Percentiles rank a stretch among this genome's conserved stretches.
Evolutionary conservation across 2,113 vertebrate genomes (phyloP).

Genomic region (Ammodytes marinus): DNA sequence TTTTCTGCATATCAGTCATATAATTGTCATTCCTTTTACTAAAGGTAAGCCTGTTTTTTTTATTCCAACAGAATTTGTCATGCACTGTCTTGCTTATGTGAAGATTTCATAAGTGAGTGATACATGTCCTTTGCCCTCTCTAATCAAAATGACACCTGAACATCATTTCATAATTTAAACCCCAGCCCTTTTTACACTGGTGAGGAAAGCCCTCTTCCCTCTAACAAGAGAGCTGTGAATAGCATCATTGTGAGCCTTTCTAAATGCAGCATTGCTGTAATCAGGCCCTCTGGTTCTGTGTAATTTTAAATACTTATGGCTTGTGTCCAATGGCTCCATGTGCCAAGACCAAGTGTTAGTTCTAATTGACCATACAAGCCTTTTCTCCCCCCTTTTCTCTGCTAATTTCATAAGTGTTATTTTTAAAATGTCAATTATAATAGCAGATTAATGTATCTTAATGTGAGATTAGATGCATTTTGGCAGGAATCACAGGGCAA

Average conservation of each 20-base stretch:
- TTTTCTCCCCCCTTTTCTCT: slow-evolving; percentile 77
- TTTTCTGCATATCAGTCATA: background rate
- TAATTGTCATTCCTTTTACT: too few species aligned
- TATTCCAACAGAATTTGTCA: background rate
- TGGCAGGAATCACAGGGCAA: slow-evolving; percentile 69
- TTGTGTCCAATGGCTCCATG: slow-evolving; percentile 76
- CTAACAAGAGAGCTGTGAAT: slow-evolving; percentile 64
- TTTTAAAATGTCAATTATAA: slow-evolving; percentile 81
- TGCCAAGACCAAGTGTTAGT: slow-evolving; percentile 80
- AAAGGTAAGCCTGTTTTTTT: too few species aligned
- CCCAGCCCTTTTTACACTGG: slow-evolving; percentile 20
- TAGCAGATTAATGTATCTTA: slow-evolving; percentile 78
- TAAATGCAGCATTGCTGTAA: slow-evolving; percentile 78
- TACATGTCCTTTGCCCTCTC: background rate
- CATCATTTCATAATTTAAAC: slow-evolving; percentile 55
- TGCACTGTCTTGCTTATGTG: background rate
- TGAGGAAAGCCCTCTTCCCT: slow-evolving; percentile 48
- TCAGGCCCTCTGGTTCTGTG: slow-evolving; percentile 79
- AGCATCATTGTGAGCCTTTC: slow-evolving; percentile 72
- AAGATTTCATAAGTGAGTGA: slow-evolving; percentile 10
- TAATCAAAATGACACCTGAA: slow-evolving; percentile 62
- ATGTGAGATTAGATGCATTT: slow-evolving; percentile 78
- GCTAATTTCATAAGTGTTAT: slow-evolving; percentile 82
- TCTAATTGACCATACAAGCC: slow-evolving; percentile 82
- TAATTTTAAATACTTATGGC: slow-evolving; percentile 80